phyloP scores from a whole-genome alignment of 2,113 vertebrate species.

The Albula glossodonta region DNA sequence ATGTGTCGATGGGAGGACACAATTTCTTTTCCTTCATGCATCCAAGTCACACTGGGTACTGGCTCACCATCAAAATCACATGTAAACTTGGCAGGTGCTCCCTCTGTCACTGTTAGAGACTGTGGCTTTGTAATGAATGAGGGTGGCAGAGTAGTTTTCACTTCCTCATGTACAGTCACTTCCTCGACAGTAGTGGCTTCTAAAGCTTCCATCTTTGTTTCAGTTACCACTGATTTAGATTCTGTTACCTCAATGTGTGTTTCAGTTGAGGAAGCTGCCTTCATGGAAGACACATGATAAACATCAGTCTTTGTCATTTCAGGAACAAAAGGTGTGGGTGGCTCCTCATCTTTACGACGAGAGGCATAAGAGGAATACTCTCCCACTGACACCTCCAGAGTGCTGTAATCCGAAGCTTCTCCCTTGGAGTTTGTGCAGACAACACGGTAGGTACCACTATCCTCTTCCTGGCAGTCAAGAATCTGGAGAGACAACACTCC shows the following conservation, averaged over 20 bases:
- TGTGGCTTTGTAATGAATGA: slow-evolving; percentile 85
- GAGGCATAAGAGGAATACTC: slow-evolving; percentile 83
- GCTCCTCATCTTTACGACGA: slow-evolving; percentile 81
- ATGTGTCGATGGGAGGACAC: slow-evolving; percentile 77
- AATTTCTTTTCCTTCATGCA: slow-evolving; percentile 71
- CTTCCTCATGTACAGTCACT: slow-evolving; percentile 69
- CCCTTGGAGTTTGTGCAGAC: slow-evolving; percentile 90
- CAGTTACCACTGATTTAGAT: slow-evolving; percentile 71
- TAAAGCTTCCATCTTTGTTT: slow-evolving; percentile 64
- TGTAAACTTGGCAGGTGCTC: slow-evolving; percentile 82
- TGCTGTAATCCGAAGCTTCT: slow-evolving; percentile 93
- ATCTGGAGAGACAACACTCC: slow-evolving; percentile 92
- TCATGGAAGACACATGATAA: slow-evolving; percentile 84
- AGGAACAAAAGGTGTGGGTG: slow-evolving; percentile 79
- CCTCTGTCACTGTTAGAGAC: slow-evolving; percentile 85
- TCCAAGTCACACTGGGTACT: slow-evolving; percentile 84
- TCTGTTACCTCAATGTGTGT: slow-evolving; percentile 71
- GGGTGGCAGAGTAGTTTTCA: slow-evolving; percentile 76
- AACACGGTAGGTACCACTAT: slow-evolving; percentile 90
- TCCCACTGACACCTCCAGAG: slow-evolving; percentile 84
- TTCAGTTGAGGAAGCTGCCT: slow-evolving; percentile 76
- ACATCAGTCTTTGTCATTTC: slow-evolving; percentile 85
- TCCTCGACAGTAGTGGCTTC: slow-evolving; percentile 65
- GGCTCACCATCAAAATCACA: slow-evolving; percentile 92
- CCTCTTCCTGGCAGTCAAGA: slow-evolving; percentile 82